phyloP scores from a whole-genome alignment of 2,113 vertebrate species.

The Alectura lathami region DNA sequence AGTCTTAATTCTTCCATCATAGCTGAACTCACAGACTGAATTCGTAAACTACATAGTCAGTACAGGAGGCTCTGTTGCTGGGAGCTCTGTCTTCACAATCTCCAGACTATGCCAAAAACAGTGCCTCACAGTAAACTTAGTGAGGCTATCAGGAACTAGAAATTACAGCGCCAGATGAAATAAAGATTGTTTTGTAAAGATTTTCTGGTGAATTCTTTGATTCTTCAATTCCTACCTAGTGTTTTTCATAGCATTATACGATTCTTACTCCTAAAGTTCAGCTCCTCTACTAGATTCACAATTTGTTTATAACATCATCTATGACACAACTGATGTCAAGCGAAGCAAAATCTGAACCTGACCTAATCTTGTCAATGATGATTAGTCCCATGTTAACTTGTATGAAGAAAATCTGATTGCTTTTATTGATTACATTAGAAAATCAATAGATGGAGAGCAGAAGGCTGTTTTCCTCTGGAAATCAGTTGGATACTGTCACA shows the following conservation, averaged over 20 bases:
- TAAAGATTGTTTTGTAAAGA: neutral
- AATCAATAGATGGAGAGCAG: conserved; percentile 11
- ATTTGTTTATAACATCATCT: neutral
- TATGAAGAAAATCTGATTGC: conserved; percentile 23
- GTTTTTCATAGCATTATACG: neutral
- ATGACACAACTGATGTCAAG: neutral
- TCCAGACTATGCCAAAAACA: neutral
- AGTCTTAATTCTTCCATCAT: neutral
- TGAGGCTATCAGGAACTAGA: neutral
- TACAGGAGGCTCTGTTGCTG: neutral
- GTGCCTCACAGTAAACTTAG: neutral
- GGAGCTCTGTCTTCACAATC: neutral
- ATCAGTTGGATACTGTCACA: conserved; percentile 1
- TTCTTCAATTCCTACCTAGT: neutral
- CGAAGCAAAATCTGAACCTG: conserved; percentile 40
- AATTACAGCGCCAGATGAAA: neutral
- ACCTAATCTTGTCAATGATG: conserved; percentile 54
- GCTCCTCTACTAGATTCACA: neutral
- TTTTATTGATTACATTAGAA: conserved; percentile 55
- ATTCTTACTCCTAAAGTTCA: neutral
- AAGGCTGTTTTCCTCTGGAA: neutral
- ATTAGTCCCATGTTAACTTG: conserved; percentile 37
- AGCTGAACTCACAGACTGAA: neutral
- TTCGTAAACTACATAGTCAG: neutral
- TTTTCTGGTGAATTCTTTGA: neutral